Conservation (phyloP, 2,888 invertebrate species). For the Drosophila melanosoma region DNA sequence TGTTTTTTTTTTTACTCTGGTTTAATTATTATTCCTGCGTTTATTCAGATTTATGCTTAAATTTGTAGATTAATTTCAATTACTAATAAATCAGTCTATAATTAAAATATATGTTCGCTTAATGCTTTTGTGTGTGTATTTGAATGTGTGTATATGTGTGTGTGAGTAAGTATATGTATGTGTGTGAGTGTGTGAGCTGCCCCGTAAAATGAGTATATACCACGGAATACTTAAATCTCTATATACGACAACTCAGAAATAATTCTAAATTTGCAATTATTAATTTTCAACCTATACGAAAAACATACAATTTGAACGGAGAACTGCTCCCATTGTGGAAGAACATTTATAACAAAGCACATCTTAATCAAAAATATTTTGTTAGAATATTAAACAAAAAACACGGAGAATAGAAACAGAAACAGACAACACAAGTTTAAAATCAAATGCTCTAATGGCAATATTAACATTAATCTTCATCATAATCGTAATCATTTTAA, state of each 20-base stretch:
- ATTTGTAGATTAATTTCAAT: slow-evolving; percentile 84
- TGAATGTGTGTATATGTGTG: slow-evolving; percentile 10
- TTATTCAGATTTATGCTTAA: slow-evolving; percentile 76
- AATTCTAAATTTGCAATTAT: slow-evolving; percentile 7
- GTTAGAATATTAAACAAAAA: slow-evolving; percentile 58
- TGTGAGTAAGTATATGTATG: slow-evolving; percentile 23
- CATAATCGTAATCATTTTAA: slow-evolving; percentile 49
- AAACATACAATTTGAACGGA: slow-evolving; percentile 42
- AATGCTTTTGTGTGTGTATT: slow-evolving; percentile 64
- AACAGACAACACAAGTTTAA: slow-evolving; percentile 54
- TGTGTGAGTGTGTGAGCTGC: slow-evolving; percentile 56
- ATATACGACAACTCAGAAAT: slow-evolving; percentile 36
- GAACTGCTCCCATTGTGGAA: slow-evolving; percentile 39
- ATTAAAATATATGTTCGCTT: slow-evolving; percentile 83
- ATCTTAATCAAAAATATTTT: slow-evolving; percentile 36
- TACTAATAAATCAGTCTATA: slow-evolving; percentile 85
- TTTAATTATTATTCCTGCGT: slow-evolving; percentile 76
- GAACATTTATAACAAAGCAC: slow-evolving; percentile 55
- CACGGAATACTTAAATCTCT: slow-evolving; percentile 57
- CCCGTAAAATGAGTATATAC: slow-evolving; percentile 48
- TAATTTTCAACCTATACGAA: slow-evolving; percentile 37
- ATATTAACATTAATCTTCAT: slow-evolving; percentile 56
- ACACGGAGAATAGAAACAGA: slow-evolving; percentile 44
- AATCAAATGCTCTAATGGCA: slow-evolving; percentile 47
- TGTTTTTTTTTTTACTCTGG: slow-evolving; percentile 45